phyloP scores from a whole-genome alignment of 2,797 vertebrate species.

The Anolis apletophallus region DNA sequence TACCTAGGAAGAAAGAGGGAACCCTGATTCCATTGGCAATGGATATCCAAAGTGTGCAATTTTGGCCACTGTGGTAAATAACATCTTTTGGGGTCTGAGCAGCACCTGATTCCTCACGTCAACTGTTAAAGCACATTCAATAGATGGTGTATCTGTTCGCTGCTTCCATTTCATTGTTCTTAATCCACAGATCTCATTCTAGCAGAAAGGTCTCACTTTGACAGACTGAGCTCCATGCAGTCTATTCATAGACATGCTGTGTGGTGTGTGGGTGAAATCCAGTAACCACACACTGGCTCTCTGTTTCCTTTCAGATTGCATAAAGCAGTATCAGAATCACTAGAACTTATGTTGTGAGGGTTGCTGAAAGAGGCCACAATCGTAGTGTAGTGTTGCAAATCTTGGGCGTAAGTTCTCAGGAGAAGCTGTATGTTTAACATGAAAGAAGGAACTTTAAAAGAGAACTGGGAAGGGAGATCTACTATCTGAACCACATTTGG shows the following conservation, averaged over 20 bases:
- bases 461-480: background rate
- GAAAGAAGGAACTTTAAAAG: background rate
- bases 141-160: background rate
- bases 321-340: background rate
- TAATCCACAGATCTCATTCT: background rate
- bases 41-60: too few relatives aligned
- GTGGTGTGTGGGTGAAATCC: background rate
- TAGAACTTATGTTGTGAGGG: background rate
- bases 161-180: background rate
- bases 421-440: background rate
- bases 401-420: background rate
- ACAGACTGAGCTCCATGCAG: background rate
- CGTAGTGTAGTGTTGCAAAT: background rate
- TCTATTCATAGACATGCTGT: background rate
- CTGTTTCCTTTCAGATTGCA: constrained; percentile 14
- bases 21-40: too few relatives aligned
- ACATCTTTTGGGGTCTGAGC: background rate
- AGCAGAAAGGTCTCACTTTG: background rate
- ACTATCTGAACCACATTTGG: background rate
- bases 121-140: background rate
- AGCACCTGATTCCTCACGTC: background rate
- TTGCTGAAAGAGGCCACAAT: background rate
- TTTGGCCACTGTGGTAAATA: background rate
- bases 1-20: too few relatives aligned
- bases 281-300: background rate